phyloP scores from a whole-genome alignment of 2,113 vertebrate genomes.

The Urocynchramus pylzowi region DNA sequence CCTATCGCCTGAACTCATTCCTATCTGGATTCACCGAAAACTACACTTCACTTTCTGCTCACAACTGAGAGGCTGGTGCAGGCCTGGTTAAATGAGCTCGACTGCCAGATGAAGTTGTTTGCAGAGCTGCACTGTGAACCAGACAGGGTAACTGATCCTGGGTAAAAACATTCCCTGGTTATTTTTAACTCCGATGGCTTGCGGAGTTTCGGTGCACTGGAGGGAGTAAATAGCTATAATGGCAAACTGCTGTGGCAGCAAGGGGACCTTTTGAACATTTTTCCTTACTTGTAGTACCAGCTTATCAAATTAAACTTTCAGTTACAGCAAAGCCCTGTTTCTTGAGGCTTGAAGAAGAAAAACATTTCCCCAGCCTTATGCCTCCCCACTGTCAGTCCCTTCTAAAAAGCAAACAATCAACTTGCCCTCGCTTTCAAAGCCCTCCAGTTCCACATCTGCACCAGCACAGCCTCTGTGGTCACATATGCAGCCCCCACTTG shows the following conservation, averaged over 20 bases:
- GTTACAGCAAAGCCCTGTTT: neutral
- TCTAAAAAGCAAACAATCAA: neutral
- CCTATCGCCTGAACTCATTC: neutral
- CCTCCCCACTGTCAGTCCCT: neutral
- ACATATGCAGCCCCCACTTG: too few species aligned
- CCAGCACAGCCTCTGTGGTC: fast-evolving
- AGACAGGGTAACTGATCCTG: neutral
- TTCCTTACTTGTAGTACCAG: neutral
- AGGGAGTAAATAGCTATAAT: neutral
- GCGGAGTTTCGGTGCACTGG: neutral
- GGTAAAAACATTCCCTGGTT: constrained; percentile 28
- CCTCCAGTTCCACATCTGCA: neutral
- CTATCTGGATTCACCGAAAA: neutral
- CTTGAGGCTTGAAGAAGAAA: neutral
- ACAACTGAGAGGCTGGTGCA: neutral
- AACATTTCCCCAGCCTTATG: neutral
- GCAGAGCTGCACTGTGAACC: neutral
- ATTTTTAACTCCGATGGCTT: constrained; percentile 38
- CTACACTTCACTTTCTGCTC: neutral
- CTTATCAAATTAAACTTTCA: neutral
- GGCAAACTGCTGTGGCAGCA: neutral
- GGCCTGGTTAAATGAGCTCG: neutral
- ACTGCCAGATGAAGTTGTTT: constrained; percentile 11
- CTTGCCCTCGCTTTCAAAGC: neutral
- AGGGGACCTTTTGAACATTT: neutral